Base-by-base conservation (phyloP, 2,888 invertebrate genomes). In the Unio delphinus region DNA sequence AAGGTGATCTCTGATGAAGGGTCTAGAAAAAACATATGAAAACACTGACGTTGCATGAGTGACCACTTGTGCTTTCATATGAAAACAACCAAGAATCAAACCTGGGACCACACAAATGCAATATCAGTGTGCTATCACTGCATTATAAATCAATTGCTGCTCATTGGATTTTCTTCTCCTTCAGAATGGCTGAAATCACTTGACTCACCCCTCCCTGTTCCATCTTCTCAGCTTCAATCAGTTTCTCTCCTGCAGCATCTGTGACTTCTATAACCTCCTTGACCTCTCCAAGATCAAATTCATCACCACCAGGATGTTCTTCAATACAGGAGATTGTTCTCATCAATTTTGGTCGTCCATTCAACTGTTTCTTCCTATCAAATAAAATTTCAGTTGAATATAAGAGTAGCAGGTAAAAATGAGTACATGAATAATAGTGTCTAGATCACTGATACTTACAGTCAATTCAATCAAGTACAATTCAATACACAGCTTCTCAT, bases 191-290 rank as follows among this genome's bases (percentile, higher is more conserved):
- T 45, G 45, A 45, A 11, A 45, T 45, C 26, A 68, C 58, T 23
- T 28, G 28, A 61, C 84, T 74, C 69, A 91, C 92, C 82, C 90
- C 88, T 68, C 98, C 98, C 0, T 95, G 96, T 92, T 97, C 96
- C 0, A 96, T 92, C 89, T 95, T 96, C 88, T 98, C 98, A 0
- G 92, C 93, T 90, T 98, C 96, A 75, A 98, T 97, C 17, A 98
- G 83, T 70, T 81, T 82, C 61, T 83, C 82, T 15, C 45, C 45
- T 45, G 45, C 0, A 1, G 7, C 8, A 34, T 34, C 34, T 34
- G 34, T 11, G 45, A 45, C 45, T 15, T 45, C 45, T 15, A 15
- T 45, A 15, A 45, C 15, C 15, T 45, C 0, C 45, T 45, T 45
- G 11, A 45, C 15, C 45, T 45, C 45, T 15, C 45, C 15, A 45